These are phyloP conservation scores for Aplodontia rufa DNA, from an alignment of 2,113 vertebrate species.

Conservation along the genomic window DNA sequence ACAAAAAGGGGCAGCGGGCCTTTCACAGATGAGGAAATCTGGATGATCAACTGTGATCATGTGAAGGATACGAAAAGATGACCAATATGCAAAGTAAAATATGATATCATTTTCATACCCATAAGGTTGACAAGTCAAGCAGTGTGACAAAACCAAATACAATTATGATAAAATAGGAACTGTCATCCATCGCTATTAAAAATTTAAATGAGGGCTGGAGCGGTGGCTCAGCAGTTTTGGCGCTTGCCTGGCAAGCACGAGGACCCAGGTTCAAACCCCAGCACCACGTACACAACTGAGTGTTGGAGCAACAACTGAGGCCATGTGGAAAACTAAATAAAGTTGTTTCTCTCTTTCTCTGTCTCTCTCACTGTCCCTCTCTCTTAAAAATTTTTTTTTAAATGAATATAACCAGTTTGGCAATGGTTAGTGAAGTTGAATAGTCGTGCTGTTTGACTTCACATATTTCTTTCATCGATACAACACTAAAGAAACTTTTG, in stretches of 20 bases:
- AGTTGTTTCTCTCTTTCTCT: too few species aligned
- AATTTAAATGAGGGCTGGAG: too few species aligned
- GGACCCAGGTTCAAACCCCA: too few species aligned
- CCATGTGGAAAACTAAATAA: too few species aligned
- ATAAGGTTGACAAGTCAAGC: conserved; percentile 8
- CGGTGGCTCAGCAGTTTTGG: too few species aligned
- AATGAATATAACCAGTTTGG: not conserved
- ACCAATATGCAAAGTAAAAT: conserved; percentile 37
- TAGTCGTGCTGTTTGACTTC: not conserved
- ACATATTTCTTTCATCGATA: conserved; percentile 7
- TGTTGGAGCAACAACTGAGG: too few species aligned
- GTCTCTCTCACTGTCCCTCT: too few species aligned
- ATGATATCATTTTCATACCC: not conserved
- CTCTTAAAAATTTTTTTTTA: too few species aligned
- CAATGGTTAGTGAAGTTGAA: conserved; percentile 14
- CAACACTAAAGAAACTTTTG: conserved; percentile 4
- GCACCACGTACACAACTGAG: too few species aligned
- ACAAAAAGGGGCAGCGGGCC: not conserved
- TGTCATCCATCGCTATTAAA: not conserved
- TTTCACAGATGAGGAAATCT: conserved; percentile 27
- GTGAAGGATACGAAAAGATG: not conserved
- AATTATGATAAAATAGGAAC: not conserved
- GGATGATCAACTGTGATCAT: not conserved
- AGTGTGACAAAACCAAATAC: not conserved
- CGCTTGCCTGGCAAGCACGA: too few species aligned